Evolutionary conservation across 2,113 vertebrate species (phyloP), one percentile per base, ranked within the genome.

Genomic region (Anolis sagrei): DNA sequence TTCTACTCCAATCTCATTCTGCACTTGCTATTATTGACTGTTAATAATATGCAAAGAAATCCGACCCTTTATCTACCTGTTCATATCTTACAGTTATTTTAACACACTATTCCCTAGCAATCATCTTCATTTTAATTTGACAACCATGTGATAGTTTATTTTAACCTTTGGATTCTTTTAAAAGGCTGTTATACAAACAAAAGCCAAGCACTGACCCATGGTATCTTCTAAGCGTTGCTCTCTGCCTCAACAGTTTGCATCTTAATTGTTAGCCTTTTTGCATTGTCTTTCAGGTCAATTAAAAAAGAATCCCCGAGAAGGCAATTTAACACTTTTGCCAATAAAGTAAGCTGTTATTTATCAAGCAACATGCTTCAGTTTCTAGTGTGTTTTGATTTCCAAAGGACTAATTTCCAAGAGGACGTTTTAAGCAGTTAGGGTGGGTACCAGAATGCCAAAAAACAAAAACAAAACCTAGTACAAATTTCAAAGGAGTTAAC

Each of bases 241-340:
- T 21, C 54, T 36, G 23, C 4, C 58, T 79, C 58, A 61, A 25
- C 19, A 79, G 51, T 36, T 61, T 61, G 54, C 76, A 10, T 61
- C 76, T 78, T 58, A 62, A 79, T 78, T 19, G 4, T 61, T 32
- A 78, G 51, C 76, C 70, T 39, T 36, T n/a, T 78, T 78, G 76
- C n/a, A 61, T 78, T 34, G 18, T 34, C 49, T n/a, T 61, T 78
- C 21, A 32, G 76, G 19, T 61, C 44, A 29, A 54, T 11, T 13
- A 7, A 61, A 34, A 34, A 7, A 78, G 13, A 23, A 64, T 21
- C 23, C 25, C 25, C 1, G 64, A 27, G 23, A 25, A 66, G 64
- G 5, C 64, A 66, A 7, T 66, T 66, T 27, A 66, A 66, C 23
- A 66, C 25, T 27, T 54, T 66, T 66, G 64, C 29, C 66, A 69